Evolutionary conservation across 2,888 invertebrate species (phyloP).

Genomic region (Metellina segmentata): DNA sequence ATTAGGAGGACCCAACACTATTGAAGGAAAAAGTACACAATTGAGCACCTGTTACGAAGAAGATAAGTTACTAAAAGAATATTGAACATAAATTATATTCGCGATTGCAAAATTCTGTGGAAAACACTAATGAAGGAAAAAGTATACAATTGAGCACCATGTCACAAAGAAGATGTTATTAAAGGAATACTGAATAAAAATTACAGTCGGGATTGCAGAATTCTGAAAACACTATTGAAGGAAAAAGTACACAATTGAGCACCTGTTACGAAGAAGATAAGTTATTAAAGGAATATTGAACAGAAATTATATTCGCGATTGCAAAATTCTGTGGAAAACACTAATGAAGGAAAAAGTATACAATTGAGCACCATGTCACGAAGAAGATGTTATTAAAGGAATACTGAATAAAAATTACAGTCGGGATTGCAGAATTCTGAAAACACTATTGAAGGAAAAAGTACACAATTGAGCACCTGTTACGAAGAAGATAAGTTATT

Average conservation of each 20-base stretch:
- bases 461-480: neutral
- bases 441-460: neutral
- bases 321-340: too few relatives aligned
- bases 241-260: neutral
- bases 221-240: neutral
- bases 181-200: too few relatives aligned
- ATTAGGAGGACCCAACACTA: neutral
- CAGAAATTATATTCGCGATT: too few relatives aligned
- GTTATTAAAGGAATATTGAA: neutral
- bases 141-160: neutral
- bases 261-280: neutral
- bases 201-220: too few relatives aligned
- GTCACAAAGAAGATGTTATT: neutral
- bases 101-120: too few relatives aligned
- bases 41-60: neutral
- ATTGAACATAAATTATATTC: too few relatives aligned
- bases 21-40: neutral
- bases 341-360: neutral
- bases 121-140: too few relatives aligned
- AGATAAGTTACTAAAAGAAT: neutral
- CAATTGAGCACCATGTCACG: neutral
- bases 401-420: too few relatives aligned
- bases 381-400: neutral
- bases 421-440: too few relatives aligned
- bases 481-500: neutral